Base-by-base conservation (phyloP, 2,113 vertebrate genomes). In the Pungitius pungitius region DNA sequence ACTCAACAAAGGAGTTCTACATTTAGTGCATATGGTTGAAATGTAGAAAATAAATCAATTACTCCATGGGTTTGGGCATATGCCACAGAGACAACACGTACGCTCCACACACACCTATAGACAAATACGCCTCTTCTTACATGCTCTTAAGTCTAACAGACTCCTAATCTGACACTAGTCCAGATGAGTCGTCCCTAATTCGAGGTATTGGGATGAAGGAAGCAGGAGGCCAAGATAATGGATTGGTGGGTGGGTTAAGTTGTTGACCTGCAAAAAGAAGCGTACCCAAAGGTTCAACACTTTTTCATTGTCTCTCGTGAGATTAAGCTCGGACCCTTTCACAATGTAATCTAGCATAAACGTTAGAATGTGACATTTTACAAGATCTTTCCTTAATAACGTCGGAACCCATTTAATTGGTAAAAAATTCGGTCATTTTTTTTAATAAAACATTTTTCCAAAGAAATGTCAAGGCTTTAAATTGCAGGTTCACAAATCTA, bases 141-240 rank as follows among this genome's bases (percentile, higher is more conserved):
- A 13, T 55, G 10, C 3, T 37, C 62, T 74, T 79, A 84, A 78
- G 6, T 54, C 57, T 40, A 39, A 65, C 61, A 77, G 80, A 74
- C 61, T 52, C 76, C 73, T 88, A 88, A 90, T 89, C 92, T 85
- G 79, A 76, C 64, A 75, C 67, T 51, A 43, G 60, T 63, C 75
- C 85, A 90, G 83, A 90, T 77, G 77, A 86, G 80, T 69, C 57
- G 80, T 82, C 57, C 76, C 80, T 82, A 64, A 78, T 74, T 83
- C 75, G 61, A 75, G 64, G 75, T 54, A 71, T 30, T 65, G 64
- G 78, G 68, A 76, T 70, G 42, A 78, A 45, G 67, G 61, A 30
- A 61, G 56, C 57, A 40, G 58, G 37, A 62, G n/a, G 69, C 62
- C n/a, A 56, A 69, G 42, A 42, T 59, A 49, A 68, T 17, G 37